A percentile compares a stretch with the other conserved stretches of the same genome.
These are phyloP conservation scores for Flexamia atlantica DNA, from an alignment of 2,888 invertebrate genomes.

Conservation along the genomic window DNA sequence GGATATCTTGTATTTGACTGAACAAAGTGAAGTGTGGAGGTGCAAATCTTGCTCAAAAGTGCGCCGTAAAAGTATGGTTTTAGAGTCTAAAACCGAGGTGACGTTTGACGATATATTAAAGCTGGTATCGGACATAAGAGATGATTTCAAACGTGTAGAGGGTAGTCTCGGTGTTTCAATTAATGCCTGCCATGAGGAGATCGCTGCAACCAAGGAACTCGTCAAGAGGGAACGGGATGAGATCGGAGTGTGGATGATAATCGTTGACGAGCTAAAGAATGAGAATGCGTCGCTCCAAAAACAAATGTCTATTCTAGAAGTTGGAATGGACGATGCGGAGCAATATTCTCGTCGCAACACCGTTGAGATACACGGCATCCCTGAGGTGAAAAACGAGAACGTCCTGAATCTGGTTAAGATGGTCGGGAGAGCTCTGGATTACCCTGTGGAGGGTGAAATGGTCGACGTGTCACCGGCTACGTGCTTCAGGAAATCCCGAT, in stretches of 20 bases:
- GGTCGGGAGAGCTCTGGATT: conserved; percentile 4
- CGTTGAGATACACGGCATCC: neutral
- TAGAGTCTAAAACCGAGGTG: conserved; percentile 14
- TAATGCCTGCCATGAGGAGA: conserved; percentile 28
- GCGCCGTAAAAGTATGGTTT: conserved; percentile 30
- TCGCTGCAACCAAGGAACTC: conserved; percentile 28
- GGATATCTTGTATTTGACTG: neutral
- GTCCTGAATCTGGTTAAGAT: conserved; percentile 5
- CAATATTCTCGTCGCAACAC: conserved; percentile 38
- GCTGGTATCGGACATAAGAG: conserved; percentile 7
- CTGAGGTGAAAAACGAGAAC: neutral
- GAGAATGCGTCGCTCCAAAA: conserved; percentile 39
- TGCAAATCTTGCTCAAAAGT: conserved; percentile 3
- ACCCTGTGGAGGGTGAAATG: neutral
- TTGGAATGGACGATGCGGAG: neutral
- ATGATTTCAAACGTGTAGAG: conserved; percentile 32
- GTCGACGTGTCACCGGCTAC: conserved; percentile 25
- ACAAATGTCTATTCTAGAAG: conserved; percentile 12
- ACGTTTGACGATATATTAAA: conserved; percentile 30
- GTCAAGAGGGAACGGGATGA: conserved; percentile 5
- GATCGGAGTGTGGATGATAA: conserved; percentile 12
- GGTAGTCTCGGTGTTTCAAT: conserved; percentile 34
- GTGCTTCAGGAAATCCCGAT: neutral
- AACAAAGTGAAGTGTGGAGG: conserved; percentile 36
- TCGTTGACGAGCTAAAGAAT: neutral